A percentile compares a stretch with the other conserved stretches of the same genome.
Conservation (phyloP, 2,888 invertebrate genomes). For the Meteorus colon region DNA sequence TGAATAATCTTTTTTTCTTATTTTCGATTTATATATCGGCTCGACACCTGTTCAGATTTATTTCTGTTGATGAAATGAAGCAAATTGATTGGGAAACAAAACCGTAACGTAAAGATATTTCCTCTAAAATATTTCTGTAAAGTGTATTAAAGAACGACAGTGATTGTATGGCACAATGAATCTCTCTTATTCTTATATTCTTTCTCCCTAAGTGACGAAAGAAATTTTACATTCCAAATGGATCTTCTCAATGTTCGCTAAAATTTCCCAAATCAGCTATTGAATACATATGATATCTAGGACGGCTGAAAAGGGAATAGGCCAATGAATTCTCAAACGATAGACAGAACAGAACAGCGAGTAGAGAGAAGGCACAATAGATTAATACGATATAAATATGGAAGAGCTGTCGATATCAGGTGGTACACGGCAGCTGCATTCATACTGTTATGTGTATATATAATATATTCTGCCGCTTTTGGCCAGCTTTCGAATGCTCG, state of each 20-base stretch:
- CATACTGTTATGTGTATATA: neutral
- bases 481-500: neutral
- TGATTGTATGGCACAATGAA: neutral
- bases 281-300: conserved; percentile 18
- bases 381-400: conserved; percentile 44
- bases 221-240: neutral
- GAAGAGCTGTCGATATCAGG: conserved; percentile 36
- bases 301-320: conserved; percentile 6
- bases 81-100: no score
- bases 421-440: conserved; percentile 14
- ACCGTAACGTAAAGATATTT: no score
- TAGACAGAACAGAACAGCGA: conserved; percentile 13
- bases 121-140: neutral
- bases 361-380: conserved; percentile 27
- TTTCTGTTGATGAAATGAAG: no score
- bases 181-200: neutral
- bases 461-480: neutral
- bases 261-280: neutral
- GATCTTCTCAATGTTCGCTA: neutral
- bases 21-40: conserved; percentile 24
- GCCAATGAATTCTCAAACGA: conserved; percentile 34
- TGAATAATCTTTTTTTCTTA: conserved; percentile 32
- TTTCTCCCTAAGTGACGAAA: neutral
- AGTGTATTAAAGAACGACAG: neutral
- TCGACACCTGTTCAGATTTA: neutral